Evolutionary conservation across 2,113 vertebrate species (phyloP), one percentile per base, ranked within the genome.

Genomic region (Tenrec ecaudatus): DNA sequence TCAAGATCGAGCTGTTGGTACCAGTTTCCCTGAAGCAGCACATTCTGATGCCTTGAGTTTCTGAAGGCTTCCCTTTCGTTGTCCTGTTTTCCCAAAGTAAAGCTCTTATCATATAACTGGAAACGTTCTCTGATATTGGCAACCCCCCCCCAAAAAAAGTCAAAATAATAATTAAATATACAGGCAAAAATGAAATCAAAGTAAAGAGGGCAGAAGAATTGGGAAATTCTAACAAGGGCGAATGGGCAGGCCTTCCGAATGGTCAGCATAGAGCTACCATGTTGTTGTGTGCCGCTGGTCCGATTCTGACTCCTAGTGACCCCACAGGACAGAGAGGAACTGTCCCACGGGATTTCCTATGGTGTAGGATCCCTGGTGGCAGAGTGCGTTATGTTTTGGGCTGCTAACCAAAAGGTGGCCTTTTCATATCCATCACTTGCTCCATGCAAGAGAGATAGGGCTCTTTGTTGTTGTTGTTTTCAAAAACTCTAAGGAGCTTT

Each of bases 21-120:
- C 23, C 84, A 31, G 73, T 75, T 68, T 89, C 66, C 90, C 89
- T 62, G 33, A 89, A 88, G 66, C 75, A 92, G 33, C 22, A 36
- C 27, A 53, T 92, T 36, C 29, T 83, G 15, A 31, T 57, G 80
- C 71, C 40, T 62, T 78, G 47, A 15, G 19, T 87, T 84, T 93
- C 84, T 79, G 64, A 92, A 89, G 95, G 78, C 73, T 94, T 73
- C 53, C 29, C 68, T 80, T 89, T 84, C 80, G 78, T 91, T 91
- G 87, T 86, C 69, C 17, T 79, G 68, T 85, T 92, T 96, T 95
- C 77, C 88, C 86, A 90, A 93, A 5, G 27, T 88, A 90, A 93
- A 5, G 27, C 71, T 84, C 82, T 95, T 94, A 89, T 66, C 75
- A 33, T 88, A 64, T 85, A 93, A 87, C 38, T 60, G 71, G 66